phyloP scores from a whole-genome alignment of 2,797 vertebrate species.

The Gymnocypris eckloni region DNA sequence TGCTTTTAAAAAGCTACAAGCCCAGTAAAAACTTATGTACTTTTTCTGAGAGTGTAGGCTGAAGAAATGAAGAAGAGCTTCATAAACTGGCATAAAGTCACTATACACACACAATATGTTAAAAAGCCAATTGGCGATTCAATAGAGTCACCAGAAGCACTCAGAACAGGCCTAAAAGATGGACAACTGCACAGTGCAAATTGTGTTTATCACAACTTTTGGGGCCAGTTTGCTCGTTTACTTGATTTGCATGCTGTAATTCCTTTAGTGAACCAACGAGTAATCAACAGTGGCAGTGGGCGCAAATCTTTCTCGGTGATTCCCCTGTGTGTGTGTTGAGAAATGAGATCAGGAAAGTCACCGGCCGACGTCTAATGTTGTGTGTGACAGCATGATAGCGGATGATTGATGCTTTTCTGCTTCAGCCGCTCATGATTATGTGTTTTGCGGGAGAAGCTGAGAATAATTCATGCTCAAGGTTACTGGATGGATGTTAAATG shows the following conservation, averaged over 20 bases:
- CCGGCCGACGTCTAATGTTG: not conserved
- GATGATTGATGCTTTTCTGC: constrained; percentile 21
- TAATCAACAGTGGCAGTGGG: not conserved
- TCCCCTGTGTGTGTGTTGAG: not conserved
- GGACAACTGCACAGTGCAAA: not conserved
- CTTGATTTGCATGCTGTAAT: not conserved
- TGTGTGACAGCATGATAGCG: not conserved
- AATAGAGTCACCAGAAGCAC: not conserved
- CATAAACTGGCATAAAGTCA: not conserved
- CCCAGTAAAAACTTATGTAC: not conserved
- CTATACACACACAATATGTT: not conserved
- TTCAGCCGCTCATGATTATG: not conserved
- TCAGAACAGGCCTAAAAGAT: not conserved
- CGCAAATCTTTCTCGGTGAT: not conserved
- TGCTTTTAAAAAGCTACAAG: not conserved
- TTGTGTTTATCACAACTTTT: not conserved
- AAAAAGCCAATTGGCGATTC: not conserved
- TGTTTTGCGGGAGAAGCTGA: not conserved
- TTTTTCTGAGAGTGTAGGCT: not conserved
- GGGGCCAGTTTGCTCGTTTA: not conserved
- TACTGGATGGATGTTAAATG: constrained; percentile 14
- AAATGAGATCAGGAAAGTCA: constrained; percentile 12
- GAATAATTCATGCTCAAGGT: constrained; percentile 17
- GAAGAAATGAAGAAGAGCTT: not conserved
- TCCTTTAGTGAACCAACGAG: not conserved